Evolutionary conservation across 30 jellyfish, hydroid and myxozoan genomes (phyloP).

Genomic region (Turritopsis rubra): DNA sequence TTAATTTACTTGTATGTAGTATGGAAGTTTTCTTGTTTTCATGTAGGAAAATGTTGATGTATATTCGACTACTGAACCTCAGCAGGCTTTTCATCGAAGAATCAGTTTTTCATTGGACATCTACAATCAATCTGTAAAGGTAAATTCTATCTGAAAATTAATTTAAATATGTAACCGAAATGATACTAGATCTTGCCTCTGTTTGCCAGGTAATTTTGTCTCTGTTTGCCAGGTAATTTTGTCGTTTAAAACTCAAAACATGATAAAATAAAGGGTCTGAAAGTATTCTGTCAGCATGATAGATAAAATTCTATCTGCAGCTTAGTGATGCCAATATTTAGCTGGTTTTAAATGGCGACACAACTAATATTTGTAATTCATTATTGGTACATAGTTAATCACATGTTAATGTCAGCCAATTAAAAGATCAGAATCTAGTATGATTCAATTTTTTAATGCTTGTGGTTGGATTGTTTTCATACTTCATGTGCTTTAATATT

Average conservation of each 20-base stretch:
- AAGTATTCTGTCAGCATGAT: not conserved
- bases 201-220: not conserved
- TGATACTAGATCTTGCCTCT: no score
- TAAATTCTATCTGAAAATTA: not conserved
- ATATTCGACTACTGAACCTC: constrained; percentile 89
- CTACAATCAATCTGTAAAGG: constrained; percentile 96
- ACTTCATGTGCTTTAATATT: not conserved
- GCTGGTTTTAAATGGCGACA: not conserved
- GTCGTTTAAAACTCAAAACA: no score
- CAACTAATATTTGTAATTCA: no score
- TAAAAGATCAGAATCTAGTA: not conserved
- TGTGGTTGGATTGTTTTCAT: not conserved
- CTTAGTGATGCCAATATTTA: not conserved
- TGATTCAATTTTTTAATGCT: not conserved
- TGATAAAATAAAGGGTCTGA: no score
- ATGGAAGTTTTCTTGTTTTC: no score
- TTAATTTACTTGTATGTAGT: no score
- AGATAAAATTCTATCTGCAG: no score
- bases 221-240: not conserved
- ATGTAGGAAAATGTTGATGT: constrained; percentile 84
- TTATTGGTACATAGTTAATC: not conserved
- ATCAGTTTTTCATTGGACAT: constrained; percentile 82
- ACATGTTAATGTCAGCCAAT: not conserved
- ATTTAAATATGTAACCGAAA: no score
- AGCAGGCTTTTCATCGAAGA: constrained; percentile 84